Evolutionary conservation across 2,113 vertebrate genomes (phyloP).

Genomic region (Xerus inauris): DNA sequence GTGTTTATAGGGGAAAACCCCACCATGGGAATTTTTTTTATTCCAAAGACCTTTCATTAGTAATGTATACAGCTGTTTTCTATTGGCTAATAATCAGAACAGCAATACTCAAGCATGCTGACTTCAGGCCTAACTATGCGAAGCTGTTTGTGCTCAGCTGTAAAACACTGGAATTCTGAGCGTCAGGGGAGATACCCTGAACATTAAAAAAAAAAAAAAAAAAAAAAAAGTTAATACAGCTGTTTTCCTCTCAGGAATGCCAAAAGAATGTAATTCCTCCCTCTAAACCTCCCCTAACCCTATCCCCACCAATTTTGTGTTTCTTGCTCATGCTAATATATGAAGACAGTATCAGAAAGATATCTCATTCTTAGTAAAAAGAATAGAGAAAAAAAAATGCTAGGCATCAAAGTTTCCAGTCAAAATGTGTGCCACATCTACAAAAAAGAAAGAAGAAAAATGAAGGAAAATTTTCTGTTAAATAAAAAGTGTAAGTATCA

Average conservation of each 20-base stretch:
- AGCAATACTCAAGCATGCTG: constrained; percentile 65
- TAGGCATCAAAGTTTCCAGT: not conserved
- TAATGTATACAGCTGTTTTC: constrained; percentile 85
- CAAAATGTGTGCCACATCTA: not conserved
- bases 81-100: constrained; percentile 72
- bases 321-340: constrained; percentile 46
- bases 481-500: not conserved
- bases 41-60: constrained; percentile 83
- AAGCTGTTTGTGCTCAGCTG: constrained; percentile 76
- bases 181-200: constrained; percentile 79
- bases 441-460: not conserved
- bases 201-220: not conserved
- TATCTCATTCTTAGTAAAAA: not conserved
- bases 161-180: constrained; percentile 55
- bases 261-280: constrained; percentile 73
- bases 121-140: constrained; percentile 65
- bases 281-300: constrained; percentile 37
- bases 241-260: constrained; percentile 79
- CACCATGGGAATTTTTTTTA: constrained; percentile 72
- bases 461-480: not conserved
- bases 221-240: constrained; percentile 44
- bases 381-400: not conserved
- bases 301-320: not conserved
- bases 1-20: constrained; percentile 72
- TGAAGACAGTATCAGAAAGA: not conserved